These are phyloP conservation scores for Mus spicilegus DNA, from an alignment of 2,113 vertebrate species.

Conservation along the genomic window DNA sequence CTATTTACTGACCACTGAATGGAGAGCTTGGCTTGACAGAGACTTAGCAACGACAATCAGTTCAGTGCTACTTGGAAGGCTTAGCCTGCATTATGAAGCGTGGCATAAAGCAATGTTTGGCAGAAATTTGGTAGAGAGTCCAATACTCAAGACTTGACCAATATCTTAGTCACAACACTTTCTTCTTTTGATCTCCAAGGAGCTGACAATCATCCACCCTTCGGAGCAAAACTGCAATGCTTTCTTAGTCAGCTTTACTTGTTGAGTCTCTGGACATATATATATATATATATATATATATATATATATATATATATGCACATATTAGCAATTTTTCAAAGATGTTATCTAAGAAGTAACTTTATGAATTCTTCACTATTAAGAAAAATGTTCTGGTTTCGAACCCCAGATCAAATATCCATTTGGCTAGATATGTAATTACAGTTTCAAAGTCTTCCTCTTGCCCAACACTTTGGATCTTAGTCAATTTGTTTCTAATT, in stretches of 20 bases:
- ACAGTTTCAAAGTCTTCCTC: neutral
- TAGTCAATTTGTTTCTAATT: neutral
- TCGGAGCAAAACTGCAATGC: neutral
- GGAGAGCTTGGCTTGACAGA: conserved; percentile 55
- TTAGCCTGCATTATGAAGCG: neutral
- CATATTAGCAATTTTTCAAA: no score
- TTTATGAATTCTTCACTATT: neutral
- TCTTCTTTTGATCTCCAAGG: neutral
- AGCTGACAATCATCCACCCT: neutral
- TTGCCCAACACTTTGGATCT: neutral
- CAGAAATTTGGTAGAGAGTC: neutral
- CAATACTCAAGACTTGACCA: neutral
- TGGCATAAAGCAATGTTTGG: neutral
- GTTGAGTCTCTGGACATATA: neutral
- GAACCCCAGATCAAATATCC: neutral
- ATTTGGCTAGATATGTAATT: neutral
- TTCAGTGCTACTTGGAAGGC: conserved; percentile 52
- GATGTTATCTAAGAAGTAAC: neutral
- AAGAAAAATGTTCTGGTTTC: neutral
- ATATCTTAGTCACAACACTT: neutral
- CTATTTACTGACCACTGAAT: conserved; percentile 65
- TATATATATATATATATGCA: no score
- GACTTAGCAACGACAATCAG: neutral
- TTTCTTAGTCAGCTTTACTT: neutral
- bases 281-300: no score